These are phyloP conservation scores for Chrysina gloriosa DNA, from an alignment of 2,888 invertebrate genomes.

Conservation along the genomic window DNA sequence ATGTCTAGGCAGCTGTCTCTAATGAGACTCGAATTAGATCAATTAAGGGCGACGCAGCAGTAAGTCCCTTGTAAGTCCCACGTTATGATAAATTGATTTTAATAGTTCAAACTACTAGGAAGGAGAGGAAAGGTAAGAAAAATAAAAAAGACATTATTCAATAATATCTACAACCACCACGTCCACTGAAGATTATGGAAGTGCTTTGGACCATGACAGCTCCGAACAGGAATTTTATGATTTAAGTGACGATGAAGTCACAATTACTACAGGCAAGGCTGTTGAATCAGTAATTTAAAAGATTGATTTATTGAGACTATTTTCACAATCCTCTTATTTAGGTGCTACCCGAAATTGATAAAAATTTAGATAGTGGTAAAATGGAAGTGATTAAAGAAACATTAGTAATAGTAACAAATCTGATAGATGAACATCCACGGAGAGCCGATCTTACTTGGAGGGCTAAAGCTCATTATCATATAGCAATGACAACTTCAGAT, in stretches of 20 bases:
- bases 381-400: slow-evolving; percentile 51
- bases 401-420: slow-evolving; percentile 54
- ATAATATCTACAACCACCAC: slow-evolving; percentile 46
- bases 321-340: slow-evolving; percentile 42
- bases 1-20: slow-evolving; percentile 58
- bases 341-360: slow-evolving; percentile 57
- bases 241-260: slow-evolving; percentile 60
- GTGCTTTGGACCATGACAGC: slow-evolving; percentile 57
- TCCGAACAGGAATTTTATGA: slow-evolving; percentile 64
- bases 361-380: slow-evolving; percentile 53
- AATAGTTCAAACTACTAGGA: slow-evolving; percentile 16
- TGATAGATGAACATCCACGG: slow-evolving; percentile 57
- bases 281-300: neutral
- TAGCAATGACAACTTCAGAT: slow-evolving; percentile 52
- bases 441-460: slow-evolving; percentile 60
- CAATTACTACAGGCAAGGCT: neutral
- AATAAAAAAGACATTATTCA: slow-evolving; percentile 22
- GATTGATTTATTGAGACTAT: neutral
- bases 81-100: neutral
- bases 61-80: neutral
- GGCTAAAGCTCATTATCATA: slow-evolving; percentile 58
- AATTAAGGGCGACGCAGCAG: slow-evolving; percentile 54
- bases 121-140: slow-evolving; percentile 40
- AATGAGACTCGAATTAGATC: slow-evolving; percentile 58
- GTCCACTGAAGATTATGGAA: slow-evolving; percentile 58